Evolutionary conservation across 2,113 vertebrate species (phyloP), one percentile per base, ranked within the genome.

Genomic region (Lampris megalopsis): DNA sequence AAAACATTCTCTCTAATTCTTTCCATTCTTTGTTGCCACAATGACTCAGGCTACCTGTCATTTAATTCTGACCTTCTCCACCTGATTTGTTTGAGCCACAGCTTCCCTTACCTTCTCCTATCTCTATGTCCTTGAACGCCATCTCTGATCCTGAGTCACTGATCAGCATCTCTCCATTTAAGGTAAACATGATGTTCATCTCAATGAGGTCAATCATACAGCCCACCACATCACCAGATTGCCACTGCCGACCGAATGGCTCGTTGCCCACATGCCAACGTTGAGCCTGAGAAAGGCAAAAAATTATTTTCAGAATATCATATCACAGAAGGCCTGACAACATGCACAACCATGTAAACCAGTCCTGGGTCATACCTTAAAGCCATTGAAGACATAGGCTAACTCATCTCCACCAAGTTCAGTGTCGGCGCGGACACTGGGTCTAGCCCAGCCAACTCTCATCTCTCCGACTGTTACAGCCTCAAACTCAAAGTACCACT

Each of bases 401-500:
- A 96, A 87, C 0, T 97, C 96, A 53, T 98, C 97, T 0, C 92
- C 93, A 7, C 97, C 97, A 36, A 98, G 92, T 63, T 97, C 96
- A 9, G 89, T 84, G 24, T 97, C 96, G 0, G 97, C 96, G 0
- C 94, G 92, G 58, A 97, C 95, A 4, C 90, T 93, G 0, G 96
- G 97, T 10, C 96, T 89, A 0, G 96, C 96, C 97, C 97, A 97
- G 11, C 97, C 97, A 40, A 98, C 97, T 63, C 97, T 93, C 97
- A 97, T 98, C 86, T 97, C 97, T 0, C 97, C 97, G 0, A 96
- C 95, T 1, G 96, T 97, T 65, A 96, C 95, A 0, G 94, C 96
- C 83, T 97, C 97, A 49, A 98, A 98, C 83, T 97, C 97, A 67
- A 97, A 97, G 91, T 98, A 98, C 97, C 97, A 98, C 76, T 95